These are phyloP conservation scores for Microcebus griseorufus DNA, from an alignment of 2,113 vertebrate genomes.

Conservation along the genomic window DNA sequence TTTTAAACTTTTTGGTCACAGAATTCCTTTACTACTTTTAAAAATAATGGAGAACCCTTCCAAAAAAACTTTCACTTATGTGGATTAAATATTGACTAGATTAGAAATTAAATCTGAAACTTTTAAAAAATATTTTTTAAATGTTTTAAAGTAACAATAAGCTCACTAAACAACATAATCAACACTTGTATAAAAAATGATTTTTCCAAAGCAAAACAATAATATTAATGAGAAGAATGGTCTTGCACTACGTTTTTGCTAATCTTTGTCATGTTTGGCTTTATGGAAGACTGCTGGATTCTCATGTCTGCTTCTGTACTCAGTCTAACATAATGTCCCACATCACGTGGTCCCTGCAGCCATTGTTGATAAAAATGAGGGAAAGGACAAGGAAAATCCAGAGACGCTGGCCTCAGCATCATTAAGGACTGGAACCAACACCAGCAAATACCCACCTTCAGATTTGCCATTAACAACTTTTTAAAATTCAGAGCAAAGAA, in stretches of 20 bases:
- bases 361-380: background rate
- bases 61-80: background rate
- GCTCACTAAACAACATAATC: background rate
- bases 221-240: background rate
- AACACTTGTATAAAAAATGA: background rate
- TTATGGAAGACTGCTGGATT: background rate
- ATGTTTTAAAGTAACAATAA: background rate
- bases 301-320: background rate
- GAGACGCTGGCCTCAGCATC: background rate
- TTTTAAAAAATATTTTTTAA: background rate
- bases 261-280: background rate
- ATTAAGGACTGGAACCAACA: background rate
- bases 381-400: background rate
- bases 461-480: background rate
- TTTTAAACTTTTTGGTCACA: background rate
- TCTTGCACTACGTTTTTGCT: background rate
- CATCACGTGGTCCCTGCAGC: background rate
- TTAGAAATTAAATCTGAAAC: background rate
- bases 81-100: slow-evolving; percentile 17
- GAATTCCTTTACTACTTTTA: background rate
- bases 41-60: background rate
- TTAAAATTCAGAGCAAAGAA: background rate
- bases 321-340: background rate
- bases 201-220: background rate
- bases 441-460: background rate